Base-by-base conservation (phyloP, 2,113 vertebrate species). In the Salvelinus sp. region DNA sequence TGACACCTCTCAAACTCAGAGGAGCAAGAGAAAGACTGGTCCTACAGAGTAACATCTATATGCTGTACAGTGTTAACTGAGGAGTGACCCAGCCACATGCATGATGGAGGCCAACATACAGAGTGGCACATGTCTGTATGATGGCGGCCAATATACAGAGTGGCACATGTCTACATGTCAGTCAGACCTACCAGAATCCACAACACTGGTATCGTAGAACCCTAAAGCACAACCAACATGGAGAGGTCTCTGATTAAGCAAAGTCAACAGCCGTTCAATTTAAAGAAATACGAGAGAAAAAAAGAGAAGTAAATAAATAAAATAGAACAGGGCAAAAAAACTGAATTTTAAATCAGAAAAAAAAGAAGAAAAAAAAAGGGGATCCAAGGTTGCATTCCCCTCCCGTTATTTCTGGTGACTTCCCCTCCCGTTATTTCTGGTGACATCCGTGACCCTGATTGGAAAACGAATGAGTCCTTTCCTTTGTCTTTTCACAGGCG, bases 61-160 rank as follows among this genome's bases (percentile, higher is more conserved):
- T 74, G 94, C 91, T 91, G 82, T 91, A 93, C 78, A 78, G 79
- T 85, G 92, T 90, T 90, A 93, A 92, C 91, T 67, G 74, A 91
- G 77, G 87, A 80, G 84, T 80, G 66, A 89, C 9, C 74, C 20
- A 44, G 54, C 76, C 79, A 68, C 75, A 79, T 72, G 69, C 6
- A 74, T 60, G 70, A 72, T 33, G 0, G 74, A 64, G 74, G 74
- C 66, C 63, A 79, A 79, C 71, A 76, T 75, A 77, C 80, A 86
- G 85, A 80, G 82, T 80, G 3, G 2, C 58, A 87, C 90, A 92
- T 90, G 88, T 1, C 33, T 72, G 69, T 2, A 74, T 60, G 70
- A 72, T 33, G 0, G 74, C 60, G 74, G 73, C 66, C 63, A 79
- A 79, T 69, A 76, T 75, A 77, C 80, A 86, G 85, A 80, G 82